phyloP scores from a whole-genome alignment of 1,140 invertebrate genomes.

The Stenopsyche tienmushanensis region DNA sequence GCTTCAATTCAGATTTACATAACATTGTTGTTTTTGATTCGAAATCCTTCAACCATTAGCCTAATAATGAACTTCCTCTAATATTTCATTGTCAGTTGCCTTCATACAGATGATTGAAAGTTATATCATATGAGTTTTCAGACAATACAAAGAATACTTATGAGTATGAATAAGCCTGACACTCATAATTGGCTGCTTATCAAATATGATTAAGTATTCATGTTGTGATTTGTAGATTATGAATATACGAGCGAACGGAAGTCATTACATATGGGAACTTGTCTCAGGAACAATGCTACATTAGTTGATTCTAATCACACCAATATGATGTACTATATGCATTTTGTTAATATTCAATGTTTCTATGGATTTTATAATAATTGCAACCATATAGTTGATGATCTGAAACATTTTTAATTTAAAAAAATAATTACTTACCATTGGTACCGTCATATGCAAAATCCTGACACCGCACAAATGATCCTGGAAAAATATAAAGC shows the following conservation, averaged over 20 bases:
- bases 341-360: constrained; percentile 14
- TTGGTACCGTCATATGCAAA: constrained; percentile 43
- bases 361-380: not conserved
- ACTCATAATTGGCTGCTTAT: not conserved
- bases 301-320: constrained; percentile 11
- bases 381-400: too few relatives aligned
- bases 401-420: too few relatives aligned
- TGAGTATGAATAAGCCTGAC: not conserved
- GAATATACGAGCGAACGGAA: too few relatives aligned
- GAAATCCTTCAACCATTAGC: not conserved
- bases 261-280: constrained; percentile 21
- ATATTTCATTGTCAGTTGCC: too few relatives aligned
- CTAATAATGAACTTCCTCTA: not conserved
- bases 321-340: not conserved
- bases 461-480: constrained; percentile 30
- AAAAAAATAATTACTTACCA: constrained; percentile 37
- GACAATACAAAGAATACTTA: not conserved
- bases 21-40: not conserved
- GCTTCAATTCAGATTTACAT: constrained; percentile 8
- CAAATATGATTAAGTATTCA: not conserved
- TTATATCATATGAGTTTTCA: not conserved
- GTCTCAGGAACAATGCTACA: constrained; percentile 10
- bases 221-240: constrained; percentile 36
- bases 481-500: constrained; percentile 31
- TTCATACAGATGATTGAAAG: too few relatives aligned